Evolutionary conservation across 2,113 vertebrate genomes (phyloP).

Genomic region (Mormyrus lacerda): DNA sequence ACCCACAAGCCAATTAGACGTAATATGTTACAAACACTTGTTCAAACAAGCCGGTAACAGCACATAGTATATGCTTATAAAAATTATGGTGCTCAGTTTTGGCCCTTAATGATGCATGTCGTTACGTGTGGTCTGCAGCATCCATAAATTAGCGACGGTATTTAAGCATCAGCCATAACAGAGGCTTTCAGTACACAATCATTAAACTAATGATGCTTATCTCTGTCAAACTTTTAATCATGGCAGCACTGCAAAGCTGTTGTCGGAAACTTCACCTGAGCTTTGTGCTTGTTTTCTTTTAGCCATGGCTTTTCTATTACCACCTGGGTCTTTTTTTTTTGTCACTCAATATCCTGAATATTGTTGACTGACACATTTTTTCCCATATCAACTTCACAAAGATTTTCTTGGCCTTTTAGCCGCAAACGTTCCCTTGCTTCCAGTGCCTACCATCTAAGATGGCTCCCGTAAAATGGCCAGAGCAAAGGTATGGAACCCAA

Average conservation of each 20-base stretch:
- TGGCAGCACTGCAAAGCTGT: not conserved
- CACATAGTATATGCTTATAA: not conserved
- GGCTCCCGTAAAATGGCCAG: not conserved
- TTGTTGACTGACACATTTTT: not conserved
- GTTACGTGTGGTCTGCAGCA: not conserved
- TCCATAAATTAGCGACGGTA: not conserved
- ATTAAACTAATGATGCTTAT: slow-evolving; percentile 10
- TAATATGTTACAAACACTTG: not conserved
- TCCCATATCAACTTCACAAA: not conserved
- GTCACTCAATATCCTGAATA: not conserved
- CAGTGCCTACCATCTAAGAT: not conserved
- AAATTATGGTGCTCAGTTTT: not conserved
- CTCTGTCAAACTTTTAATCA: slow-evolving; percentile 6
- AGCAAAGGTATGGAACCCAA: not conserved
- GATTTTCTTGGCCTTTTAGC: not conserved
- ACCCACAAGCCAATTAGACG: not conserved
- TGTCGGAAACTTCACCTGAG: not conserved
- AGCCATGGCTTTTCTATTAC: not conserved
- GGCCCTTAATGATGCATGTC: not conserved
- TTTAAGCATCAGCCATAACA: slow-evolving; percentile 6
- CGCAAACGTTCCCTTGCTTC: not conserved
- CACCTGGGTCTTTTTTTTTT: not conserved
- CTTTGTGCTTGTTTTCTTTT: not conserved
- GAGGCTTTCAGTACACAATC: slow-evolving; percentile 4
- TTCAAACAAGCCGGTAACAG: not conserved